phyloP scores from a whole-genome alignment of 2,113 vertebrate species.

The Tilapia sparmanii region DNA sequence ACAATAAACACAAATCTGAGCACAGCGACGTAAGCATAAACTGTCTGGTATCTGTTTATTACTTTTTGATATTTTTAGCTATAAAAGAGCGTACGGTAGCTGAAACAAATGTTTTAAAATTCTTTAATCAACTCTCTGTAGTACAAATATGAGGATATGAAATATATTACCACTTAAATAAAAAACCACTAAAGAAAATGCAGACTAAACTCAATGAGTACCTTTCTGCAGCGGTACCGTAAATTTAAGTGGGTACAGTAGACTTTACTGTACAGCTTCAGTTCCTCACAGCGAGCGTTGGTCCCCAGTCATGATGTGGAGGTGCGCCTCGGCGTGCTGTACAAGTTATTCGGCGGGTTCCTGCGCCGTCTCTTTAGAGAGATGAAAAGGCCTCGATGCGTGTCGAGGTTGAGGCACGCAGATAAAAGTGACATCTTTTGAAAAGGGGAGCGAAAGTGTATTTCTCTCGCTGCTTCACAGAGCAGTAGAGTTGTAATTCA shows the following conservation, averaged over 20 bases:
- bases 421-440: slow-evolving; percentile 43
- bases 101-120: background rate
- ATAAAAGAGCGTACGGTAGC: no score
- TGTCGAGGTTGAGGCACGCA: slow-evolving; percentile 5
- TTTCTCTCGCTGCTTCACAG: slow-evolving; percentile 39
- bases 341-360: slow-evolving; percentile 29
- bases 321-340: background rate
- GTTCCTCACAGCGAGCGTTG: slow-evolving; percentile 15
- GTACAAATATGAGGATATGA: background rate
- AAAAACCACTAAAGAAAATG: background rate
- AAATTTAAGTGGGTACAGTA: background rate
- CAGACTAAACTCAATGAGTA: background rate
- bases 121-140: background rate
- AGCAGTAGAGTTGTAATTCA: slow-evolving; percentile 44
- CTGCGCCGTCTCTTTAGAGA: background rate
- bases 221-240: background rate
- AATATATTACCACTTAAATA: background rate
- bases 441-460: slow-evolving; percentile 20
- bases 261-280: background rate
- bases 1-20: background rate
- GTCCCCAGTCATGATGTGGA: slow-evolving; percentile 7
- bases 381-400: slow-evolving; percentile 4
- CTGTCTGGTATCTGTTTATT: background rate
- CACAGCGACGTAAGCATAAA: background rate
- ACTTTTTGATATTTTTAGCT: background rate